phyloP scores from a whole-genome alignment of 2,888 invertebrate genomes.

The Calliscelio sp. region DNA sequence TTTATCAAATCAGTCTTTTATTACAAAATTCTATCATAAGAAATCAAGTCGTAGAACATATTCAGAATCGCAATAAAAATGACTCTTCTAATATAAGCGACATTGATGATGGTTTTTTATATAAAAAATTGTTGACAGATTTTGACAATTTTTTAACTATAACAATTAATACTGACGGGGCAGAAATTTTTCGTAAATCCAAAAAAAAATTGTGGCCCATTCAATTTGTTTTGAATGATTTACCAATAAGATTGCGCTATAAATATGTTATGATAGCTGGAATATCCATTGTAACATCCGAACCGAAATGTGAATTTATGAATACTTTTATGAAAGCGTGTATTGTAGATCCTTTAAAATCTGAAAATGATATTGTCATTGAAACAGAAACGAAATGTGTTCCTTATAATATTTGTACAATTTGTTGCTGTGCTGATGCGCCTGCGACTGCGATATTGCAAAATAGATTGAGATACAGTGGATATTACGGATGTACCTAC shows the following conservation, averaged over 20 bases:
- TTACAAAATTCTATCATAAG: too few relatives aligned
- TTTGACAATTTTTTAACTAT: constrained; percentile 21
- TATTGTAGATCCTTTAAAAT: constrained; percentile 27
- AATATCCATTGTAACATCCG: constrained; percentile 28
- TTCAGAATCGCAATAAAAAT: too few relatives aligned
- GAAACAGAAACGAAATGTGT: background rate
- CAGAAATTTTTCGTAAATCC: constrained; percentile 41
- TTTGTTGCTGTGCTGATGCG: constrained; percentile 43
- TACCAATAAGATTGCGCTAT: constrained; percentile 22
- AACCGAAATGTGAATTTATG: constrained; percentile 34
- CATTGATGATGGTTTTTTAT: background rate
- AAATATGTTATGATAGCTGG: constrained; percentile 41
- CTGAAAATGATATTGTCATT: constrained; percentile 15
- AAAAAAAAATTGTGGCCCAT: constrained; percentile 48
- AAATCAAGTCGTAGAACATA: too few relatives aligned
- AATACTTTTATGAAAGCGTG: constrained; percentile 36
- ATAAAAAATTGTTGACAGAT: background rate
- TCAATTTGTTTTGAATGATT: constrained; percentile 51
- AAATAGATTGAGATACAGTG: constrained; percentile 42
- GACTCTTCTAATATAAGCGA: too few relatives aligned
- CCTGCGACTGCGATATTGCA: constrained; percentile 25
- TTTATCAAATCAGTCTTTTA: too few relatives aligned
- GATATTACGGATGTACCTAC: constrained; percentile 33
- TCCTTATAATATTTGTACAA: constrained; percentile 9
- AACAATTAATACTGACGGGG: constrained; percentile 51